Evolutionary conservation across 2,113 vertebrate genomes (phyloP), one percentile per base, ranked within the genome.

Genomic region (Clarias macrocephalus): DNA sequence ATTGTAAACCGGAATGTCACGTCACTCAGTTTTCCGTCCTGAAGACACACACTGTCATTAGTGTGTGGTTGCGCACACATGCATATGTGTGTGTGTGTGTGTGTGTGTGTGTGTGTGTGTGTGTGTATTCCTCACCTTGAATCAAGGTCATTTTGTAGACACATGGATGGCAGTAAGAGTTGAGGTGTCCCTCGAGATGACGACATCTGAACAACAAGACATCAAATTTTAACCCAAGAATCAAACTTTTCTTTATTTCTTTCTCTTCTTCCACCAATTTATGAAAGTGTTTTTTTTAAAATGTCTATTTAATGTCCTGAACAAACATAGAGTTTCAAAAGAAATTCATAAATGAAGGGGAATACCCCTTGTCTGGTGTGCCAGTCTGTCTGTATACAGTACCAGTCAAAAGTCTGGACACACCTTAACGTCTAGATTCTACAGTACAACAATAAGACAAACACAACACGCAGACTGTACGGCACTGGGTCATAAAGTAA

Each of bases 91-190:
- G n/a, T 15, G 16, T 33, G 63, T 13, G 18, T 76, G 57, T 63
- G 84, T 63, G 70, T 21, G 72, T 52, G 72, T 52, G 60, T 52
- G 42, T 56, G 52, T 63, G 60, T 79, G 84, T 62, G 30, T n/a
- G 33, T 75, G 83, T 42, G 18, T 21, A 15, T 57, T 54, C 37
- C 94, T 94, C 95, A 96, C 98, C 97, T 97, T 33, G 91, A 95
- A 91, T 98, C 96, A 89, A 95, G 2, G 2, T 95, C 93, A 92
- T 96, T 97, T 89, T 96, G 96, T 1, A 95, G 94, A 48, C 94
- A 92, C 0, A 95, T 92, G 4, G 96, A 93, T 37, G 94, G 92
- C 21, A 94, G 91, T 83, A 91, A 19, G 0, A 93, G 91, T 3
- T 96, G 95, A 23, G 96, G 94, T 15, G 95, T 91, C 59, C 96